phyloP scores from a whole-genome alignment of 2,797 vertebrate species.

The Sebastes alutus region DNA sequence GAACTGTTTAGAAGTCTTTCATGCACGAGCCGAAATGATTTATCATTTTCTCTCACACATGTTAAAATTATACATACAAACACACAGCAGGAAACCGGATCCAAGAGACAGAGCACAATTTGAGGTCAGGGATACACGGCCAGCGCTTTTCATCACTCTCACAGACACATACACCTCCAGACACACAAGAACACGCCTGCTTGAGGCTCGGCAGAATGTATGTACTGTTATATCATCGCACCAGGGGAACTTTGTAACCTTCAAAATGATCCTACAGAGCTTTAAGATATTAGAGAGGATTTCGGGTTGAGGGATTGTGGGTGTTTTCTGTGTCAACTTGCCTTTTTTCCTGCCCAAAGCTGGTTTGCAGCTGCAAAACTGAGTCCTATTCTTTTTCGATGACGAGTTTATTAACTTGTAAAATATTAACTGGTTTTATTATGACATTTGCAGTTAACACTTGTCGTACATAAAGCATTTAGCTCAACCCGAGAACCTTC shows the following conservation, averaged over 20 bases:
- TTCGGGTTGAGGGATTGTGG: background rate
- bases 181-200: background rate
- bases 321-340: slow-evolving; percentile 11
- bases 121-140: slow-evolving; percentile 42
- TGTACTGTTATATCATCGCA: slow-evolving; percentile 1
- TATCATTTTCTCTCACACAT: background rate
- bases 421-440: background rate
- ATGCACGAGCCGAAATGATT: background rate
- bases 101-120: slow-evolving; percentile 4
- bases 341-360: background rate
- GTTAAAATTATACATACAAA: slow-evolving; percentile 20
- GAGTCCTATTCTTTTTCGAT: background rate
- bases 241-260: slow-evolving; percentile 5
- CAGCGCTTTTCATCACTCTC: slow-evolving; percentile 14
- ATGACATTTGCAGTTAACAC: background rate
- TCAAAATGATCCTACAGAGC: slow-evolving; percentile 4
- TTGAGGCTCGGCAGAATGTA: slow-evolving; percentile 15
- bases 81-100: slow-evolving; percentile 44
- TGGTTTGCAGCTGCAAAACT: slow-evolving; percentile 15
- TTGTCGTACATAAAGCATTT: background rate
- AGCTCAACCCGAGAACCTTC: background rate
- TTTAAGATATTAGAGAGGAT: background rate
- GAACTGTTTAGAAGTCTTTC: slow-evolving; percentile 40
- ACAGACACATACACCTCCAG: background rate
- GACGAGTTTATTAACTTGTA: background rate